Evolutionary conservation across 2,888 invertebrate genomes (phyloP).

Genomic region (Neoitamus cyanurus): DNA sequence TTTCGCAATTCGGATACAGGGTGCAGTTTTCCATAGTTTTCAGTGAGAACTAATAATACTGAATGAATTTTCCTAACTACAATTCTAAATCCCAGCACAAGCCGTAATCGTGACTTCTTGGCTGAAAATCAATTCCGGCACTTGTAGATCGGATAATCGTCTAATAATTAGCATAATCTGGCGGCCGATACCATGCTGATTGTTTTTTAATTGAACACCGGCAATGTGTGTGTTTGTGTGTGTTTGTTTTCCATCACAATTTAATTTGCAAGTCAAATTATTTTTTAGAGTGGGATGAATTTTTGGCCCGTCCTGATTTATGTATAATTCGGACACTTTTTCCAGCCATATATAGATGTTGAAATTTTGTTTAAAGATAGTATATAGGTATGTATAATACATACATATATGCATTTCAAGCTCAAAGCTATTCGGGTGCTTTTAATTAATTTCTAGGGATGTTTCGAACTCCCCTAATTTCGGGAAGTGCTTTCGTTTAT

Average conservation of each 20-base stretch:
- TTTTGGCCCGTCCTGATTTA: background rate
- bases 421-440: background rate
- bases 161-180: slow-evolving; percentile 12
- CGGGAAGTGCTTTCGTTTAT: background rate
- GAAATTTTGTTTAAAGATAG: background rate
- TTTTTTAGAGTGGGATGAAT: background rate
- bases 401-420: background rate
- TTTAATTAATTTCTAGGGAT: background rate
- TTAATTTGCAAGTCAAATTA: slow-evolving; percentile 15
- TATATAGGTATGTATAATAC: no score
- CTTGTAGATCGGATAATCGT: background rate
- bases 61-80: background rate
- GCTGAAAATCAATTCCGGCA: slow-evolving; percentile 54
- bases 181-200: background rate
- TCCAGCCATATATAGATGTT: background rate
- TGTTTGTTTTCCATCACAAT: slow-evolving; percentile 8
- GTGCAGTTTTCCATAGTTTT: no score
- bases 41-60: no score
- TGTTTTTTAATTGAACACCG: slow-evolving; percentile 12
- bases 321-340: background rate
- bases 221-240: slow-evolving; percentile 1
- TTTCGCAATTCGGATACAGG: no score
- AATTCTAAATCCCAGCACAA: background rate
- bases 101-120: background rate
- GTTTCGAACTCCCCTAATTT: background rate